Evolutionary conservation across 2,113 vertebrate species (phyloP).

Genomic region (Elephantulus edwardii): DNA sequence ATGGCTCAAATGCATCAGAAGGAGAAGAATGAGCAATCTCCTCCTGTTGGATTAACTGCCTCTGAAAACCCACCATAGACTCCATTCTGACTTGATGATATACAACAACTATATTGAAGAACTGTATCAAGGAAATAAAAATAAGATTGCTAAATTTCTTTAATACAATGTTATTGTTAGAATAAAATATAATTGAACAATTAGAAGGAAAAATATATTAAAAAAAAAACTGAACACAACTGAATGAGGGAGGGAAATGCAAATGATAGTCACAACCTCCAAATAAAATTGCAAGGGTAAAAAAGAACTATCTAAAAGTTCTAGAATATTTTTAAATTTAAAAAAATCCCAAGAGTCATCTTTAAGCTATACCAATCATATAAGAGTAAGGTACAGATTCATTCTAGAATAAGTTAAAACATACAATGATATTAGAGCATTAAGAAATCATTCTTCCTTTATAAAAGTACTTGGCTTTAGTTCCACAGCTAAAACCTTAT

Average conservation of each 20-base stretch:
- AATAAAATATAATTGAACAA: slow-evolving; percentile 18
- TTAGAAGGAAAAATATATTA: not conserved
- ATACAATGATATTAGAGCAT: slow-evolving; percentile 35
- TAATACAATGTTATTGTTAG: not conserved
- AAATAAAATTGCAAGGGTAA: slow-evolving; percentile 40
- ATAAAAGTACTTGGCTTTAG: slow-evolving; percentile 40
- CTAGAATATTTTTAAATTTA: slow-evolving; percentile 28
- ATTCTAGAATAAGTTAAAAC: slow-evolving; percentile 38
- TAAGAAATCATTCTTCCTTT: slow-evolving; percentile 46
- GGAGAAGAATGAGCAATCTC: too few species aligned
- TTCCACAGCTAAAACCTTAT: slow-evolving; percentile 34
- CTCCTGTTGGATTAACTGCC: too few species aligned
- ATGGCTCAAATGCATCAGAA: too few species aligned
- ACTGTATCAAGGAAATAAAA: slow-evolving; percentile 6
- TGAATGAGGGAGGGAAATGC: not conserved
- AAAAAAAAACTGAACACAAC: slow-evolving; percentile 1
- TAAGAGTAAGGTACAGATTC: slow-evolving; percentile 13
- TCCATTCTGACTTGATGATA: too few species aligned
- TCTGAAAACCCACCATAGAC: too few species aligned
- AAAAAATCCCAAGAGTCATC: not conserved
- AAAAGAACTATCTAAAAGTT: slow-evolving; percentile 6
- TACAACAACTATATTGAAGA: slow-evolving; percentile 17
- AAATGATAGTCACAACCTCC: not conserved
- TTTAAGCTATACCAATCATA: not conserved
- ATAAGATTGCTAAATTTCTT: slow-evolving; percentile 28